A percentile compares a stretch with the other conserved stretches of the same genome.
Conservation (phyloP, 2,888 invertebrate species). For the Anoplius nigerrimus region DNA sequence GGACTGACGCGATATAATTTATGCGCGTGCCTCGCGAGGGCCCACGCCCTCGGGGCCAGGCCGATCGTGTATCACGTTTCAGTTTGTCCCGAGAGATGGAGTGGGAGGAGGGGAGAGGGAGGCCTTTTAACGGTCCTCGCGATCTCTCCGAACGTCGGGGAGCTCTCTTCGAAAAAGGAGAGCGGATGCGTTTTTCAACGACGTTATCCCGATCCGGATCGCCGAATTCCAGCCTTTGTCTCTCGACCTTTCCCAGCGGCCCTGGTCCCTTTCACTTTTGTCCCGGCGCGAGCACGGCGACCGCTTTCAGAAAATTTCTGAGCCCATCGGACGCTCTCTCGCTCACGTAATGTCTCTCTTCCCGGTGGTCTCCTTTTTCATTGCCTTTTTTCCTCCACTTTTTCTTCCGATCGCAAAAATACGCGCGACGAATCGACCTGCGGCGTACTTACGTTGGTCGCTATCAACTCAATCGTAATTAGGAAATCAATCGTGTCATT, state of each 20-base stretch:
- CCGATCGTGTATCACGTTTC: conserved; percentile 18
- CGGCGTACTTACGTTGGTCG: no score
- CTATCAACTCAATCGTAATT: no score
- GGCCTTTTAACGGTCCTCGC: conserved; percentile 3
- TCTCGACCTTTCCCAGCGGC: no score
- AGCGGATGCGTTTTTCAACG: conserved; percentile 43
- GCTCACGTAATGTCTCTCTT: not conserved
- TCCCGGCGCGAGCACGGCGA: no score
- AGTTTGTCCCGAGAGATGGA: no score
- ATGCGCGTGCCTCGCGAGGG: not conserved
- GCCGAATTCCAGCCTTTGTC: conserved; percentile 4
- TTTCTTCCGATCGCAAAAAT: no score
- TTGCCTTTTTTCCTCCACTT: not conserved
- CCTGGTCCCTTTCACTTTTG: no score
- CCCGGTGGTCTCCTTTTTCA: conserved; percentile 14
- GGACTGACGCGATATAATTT: not conserved
- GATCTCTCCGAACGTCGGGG: not conserved
- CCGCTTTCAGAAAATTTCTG: no score
- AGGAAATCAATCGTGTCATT: no score
- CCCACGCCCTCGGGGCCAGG: not conserved
- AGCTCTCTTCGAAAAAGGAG: conserved; percentile 9
- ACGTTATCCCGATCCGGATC: conserved; percentile 32
- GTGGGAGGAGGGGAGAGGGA: no score
- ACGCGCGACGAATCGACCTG: no score
- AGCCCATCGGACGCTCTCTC: not conserved